Conservation (phyloP, 2,113 vertebrate species). For the Urocitellus parryii region DNA sequence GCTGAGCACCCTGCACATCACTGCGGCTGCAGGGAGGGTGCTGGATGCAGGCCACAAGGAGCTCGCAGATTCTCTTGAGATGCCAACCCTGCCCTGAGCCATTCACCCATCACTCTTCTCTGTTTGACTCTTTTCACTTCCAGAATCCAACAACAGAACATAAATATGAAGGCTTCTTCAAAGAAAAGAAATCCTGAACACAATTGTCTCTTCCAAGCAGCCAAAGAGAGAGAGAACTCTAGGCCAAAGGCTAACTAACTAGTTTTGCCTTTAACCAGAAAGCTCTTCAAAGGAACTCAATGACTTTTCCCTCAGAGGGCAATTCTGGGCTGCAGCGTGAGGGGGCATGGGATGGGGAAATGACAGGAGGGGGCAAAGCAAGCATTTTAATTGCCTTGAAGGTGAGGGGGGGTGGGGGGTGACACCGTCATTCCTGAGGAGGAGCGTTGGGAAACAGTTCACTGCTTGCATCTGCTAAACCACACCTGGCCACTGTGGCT, state of each 20-base stretch:
- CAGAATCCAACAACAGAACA: not conserved
- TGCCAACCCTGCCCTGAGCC: not conserved
- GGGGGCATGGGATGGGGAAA: not conserved
- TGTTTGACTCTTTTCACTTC: not conserved
- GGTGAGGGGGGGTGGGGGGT: not conserved
- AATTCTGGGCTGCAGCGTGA: not conserved
- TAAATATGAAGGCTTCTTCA: not conserved
- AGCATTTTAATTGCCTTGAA: too few species aligned
- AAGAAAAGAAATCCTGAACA: not conserved
- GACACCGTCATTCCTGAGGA: not conserved
- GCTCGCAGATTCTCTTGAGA: not conserved
- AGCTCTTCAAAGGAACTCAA: not conserved
- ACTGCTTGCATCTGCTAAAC: not conserved
- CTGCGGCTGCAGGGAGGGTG: fast-evolving
- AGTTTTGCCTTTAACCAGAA: not conserved
- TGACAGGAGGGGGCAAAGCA: not conserved
- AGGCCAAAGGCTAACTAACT: not conserved
- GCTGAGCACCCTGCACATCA: not conserved
- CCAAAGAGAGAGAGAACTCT: not conserved
- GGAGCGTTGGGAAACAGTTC: not conserved
- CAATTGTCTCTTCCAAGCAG: not conserved
- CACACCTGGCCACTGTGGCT: too few species aligned
- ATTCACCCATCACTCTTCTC: not conserved
- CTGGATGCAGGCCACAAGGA: not conserved
- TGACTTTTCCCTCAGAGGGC: not conserved